phyloP scores from a whole-genome alignment of 2,113 vertebrate species.

The Nannobrachium achirus region DNA sequence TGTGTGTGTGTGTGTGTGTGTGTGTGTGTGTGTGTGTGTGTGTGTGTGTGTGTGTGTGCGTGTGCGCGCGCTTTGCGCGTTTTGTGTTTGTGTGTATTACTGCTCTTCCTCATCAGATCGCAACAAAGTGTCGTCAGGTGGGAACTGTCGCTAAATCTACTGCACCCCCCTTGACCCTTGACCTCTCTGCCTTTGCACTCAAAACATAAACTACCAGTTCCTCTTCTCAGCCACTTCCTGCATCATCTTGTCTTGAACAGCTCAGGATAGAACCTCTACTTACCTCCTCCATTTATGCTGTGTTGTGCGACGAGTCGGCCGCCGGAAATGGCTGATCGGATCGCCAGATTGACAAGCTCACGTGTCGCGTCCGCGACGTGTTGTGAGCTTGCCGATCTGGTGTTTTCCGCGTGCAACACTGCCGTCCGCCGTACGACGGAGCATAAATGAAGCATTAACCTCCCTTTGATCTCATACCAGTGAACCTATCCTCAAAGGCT shows the following conservation, averaged over 20 bases:
- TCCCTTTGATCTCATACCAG: not conserved
- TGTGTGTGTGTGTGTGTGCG: conserved; percentile 16
- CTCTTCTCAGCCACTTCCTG: conserved; percentile 25
- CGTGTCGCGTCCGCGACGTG: too few relatives aligned
- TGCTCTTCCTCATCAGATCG: conserved; percentile 79
- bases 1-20: conserved; percentile 20
- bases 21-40: conserved; percentile 2
- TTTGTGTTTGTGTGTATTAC: conserved; percentile 54
- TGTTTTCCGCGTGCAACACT: too few relatives aligned
- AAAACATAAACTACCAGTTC: conserved; percentile 23
- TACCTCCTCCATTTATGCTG: not conserved
- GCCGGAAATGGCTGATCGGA: too few relatives aligned
- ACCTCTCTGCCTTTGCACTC: not conserved
- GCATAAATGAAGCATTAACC: not conserved
- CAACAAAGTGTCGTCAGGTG: conserved; percentile 83
- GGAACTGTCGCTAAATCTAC: conserved; percentile 72
- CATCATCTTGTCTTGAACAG: conserved; percentile 35
- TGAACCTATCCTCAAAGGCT: not conserved
- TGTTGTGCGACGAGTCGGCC: too few relatives aligned
- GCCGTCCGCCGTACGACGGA: too few relatives aligned
- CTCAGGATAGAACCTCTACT: conserved; percentile 37
- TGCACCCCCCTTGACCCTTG: not conserved
- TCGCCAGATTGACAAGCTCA: too few relatives aligned
- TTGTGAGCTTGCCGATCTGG: too few relatives aligned
- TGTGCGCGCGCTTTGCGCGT: conserved; percentile 51